A percentile compares a stretch with the other conserved stretches of the same genome.
These are phyloP conservation scores for Latrodectus hesperus DNA, from an alignment of 2,888 invertebrate species.

Conservation along the genomic window DNA sequence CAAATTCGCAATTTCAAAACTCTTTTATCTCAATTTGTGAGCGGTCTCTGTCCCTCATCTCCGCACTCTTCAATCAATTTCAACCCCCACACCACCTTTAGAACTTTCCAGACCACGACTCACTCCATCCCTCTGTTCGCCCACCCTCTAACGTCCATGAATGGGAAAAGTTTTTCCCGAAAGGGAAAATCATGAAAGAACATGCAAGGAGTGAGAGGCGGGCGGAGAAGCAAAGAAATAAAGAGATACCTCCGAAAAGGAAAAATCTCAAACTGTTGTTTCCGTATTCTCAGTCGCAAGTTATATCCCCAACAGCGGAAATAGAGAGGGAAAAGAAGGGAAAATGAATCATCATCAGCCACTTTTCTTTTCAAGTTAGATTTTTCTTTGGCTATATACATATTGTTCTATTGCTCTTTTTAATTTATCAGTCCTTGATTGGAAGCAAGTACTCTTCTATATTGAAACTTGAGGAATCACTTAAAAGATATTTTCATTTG, in stretches of 20 bases:
- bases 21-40: slow-evolving; percentile 28
- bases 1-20: slow-evolving; percentile 16
- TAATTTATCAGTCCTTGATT: too few relatives aligned
- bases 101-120: background rate
- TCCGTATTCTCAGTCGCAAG: background rate
- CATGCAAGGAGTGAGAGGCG: background rate
- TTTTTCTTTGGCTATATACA: too few relatives aligned
- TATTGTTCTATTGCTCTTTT: too few relatives aligned
- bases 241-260: background rate
- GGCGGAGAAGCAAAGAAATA: background rate
- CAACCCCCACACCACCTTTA: background rate
- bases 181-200: background rate
- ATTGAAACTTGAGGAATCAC: too few relatives aligned
- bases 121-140: background rate
- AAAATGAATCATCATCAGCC: slow-evolving; percentile 23
- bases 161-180: slow-evolving; percentile 26
- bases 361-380: background rate
- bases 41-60: background rate
- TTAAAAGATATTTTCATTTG: too few relatives aligned
- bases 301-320: background rate
- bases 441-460: too few relatives aligned
- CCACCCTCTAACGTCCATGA: background rate
- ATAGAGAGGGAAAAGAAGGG: slow-evolving; percentile 3
- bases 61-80: slow-evolving; percentile 8
- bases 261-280: background rate